Evolutionary conservation across 2,888 invertebrate species (phyloP).

Genomic region (Caradrina kadenii): DNA sequence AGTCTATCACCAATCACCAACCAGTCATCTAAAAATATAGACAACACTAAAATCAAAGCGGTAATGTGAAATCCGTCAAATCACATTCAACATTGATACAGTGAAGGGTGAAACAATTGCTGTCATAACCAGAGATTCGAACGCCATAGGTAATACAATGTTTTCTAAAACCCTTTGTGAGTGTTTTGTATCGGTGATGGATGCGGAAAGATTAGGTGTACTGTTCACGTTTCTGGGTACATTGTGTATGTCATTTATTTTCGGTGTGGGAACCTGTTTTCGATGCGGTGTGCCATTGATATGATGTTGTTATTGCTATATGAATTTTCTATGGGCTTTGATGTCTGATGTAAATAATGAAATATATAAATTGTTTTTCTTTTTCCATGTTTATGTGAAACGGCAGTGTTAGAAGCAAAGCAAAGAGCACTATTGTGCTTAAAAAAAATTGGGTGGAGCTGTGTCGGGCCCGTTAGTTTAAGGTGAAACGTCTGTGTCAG

Average conservation of each 20-base stretch:
- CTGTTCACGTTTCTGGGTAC: not conserved
- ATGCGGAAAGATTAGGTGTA: constrained; percentile 17
- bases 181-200: constrained; percentile 29
- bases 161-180: constrained; percentile 35
- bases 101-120: constrained; percentile 33
- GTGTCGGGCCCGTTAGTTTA: too few relatives aligned
- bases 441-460: too few relatives aligned
- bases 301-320: too few relatives aligned
- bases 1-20: not conserved
- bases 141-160: constrained; percentile 30
- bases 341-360: too few relatives aligned
- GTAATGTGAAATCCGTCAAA: constrained; percentile 16
- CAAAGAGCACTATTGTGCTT: too few relatives aligned
- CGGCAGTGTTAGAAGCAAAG: too few relatives aligned
- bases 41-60: constrained; percentile 3
- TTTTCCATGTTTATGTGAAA: too few relatives aligned
- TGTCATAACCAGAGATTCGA: constrained; percentile 46
- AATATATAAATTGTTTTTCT: too few relatives aligned
- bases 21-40: too few relatives aligned
- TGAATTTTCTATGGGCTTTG: too few relatives aligned
- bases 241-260: not conserved
- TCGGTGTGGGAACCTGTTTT: not conserved
- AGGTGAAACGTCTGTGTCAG: too few relatives aligned
- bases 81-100: constrained; percentile 1
- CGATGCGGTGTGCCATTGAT: too few relatives aligned